Evolutionary conservation across 2,888 invertebrate genomes (phyloP).

Genomic region (Lutraria lutraria): DNA sequence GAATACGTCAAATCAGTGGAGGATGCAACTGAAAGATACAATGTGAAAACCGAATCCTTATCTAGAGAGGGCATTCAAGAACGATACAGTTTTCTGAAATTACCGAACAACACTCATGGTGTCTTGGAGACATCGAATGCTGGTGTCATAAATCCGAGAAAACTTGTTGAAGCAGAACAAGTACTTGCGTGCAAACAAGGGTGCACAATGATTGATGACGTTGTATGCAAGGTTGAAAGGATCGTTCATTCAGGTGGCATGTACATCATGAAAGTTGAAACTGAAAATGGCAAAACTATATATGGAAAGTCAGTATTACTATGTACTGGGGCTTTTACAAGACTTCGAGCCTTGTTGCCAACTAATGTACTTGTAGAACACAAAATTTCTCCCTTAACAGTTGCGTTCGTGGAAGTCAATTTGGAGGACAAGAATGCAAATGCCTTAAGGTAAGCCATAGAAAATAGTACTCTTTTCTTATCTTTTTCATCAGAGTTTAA

Average conservation of each 20-base stretch:
- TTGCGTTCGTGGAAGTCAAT: slow-evolving; percentile 64
- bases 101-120: slow-evolving; percentile 45
- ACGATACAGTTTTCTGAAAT: slow-evolving; percentile 62
- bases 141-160: slow-evolving; percentile 72
- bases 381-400: slow-evolving; percentile 48
- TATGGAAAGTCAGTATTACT: slow-evolving; percentile 63
- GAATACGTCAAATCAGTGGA: background rate
- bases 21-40: background rate
- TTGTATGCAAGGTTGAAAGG: slow-evolving; percentile 55
- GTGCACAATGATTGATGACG: slow-evolving; percentile 70
- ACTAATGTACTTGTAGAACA: slow-evolving; percentile 47
- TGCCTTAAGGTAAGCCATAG: background rate
- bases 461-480: too few species aligned
- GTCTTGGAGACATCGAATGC: slow-evolving; percentile 49
- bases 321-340: slow-evolving; percentile 72
- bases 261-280: slow-evolving; percentile 59
- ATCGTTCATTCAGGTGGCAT: slow-evolving; percentile 33
- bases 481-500: too few species aligned
- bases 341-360: slow-evolving; percentile 59
- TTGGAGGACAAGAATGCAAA: background rate
- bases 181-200: slow-evolving; percentile 62
- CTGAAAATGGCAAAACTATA: slow-evolving; percentile 56
- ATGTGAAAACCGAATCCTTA: background rate
- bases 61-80: background rate
- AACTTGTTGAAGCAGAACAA: slow-evolving; percentile 67